Base-by-base conservation (phyloP, 2,888 invertebrate genomes). In the Pimpla rufipes region DNA sequence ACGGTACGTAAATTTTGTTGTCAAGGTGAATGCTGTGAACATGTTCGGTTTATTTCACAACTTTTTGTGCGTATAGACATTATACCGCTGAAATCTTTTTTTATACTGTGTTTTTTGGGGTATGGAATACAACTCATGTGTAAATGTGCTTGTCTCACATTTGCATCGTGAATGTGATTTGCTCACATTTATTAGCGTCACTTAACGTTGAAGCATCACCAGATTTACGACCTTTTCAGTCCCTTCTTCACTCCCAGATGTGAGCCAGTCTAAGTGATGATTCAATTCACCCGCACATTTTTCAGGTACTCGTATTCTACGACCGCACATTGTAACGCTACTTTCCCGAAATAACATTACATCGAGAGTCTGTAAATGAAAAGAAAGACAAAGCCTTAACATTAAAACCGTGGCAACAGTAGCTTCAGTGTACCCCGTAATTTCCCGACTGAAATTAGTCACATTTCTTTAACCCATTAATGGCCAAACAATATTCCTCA, bases 321-420 rank as follows among this genome's bases (percentile, higher is more conserved):
- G 83, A 37, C 40, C 59, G 66, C 70, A 79, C 82, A 70, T 79
- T 23, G 37, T 59, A 76, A 66, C 35, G 64, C 40, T 71, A 37
- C 66, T 75, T 66, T 68, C 68, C 67, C 75, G 79, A 83, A 83
- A 83, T 83, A 83, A 83, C 83, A 83, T 83, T 83, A 79, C 83
- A 59, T 71, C 64, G 64, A 64, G 13, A 37, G 50, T 1, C 35
- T 66, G 23, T 42, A 68, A 62, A 62, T 10, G 11, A 45, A 67
- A 42, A 40, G n/a, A 68, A 45, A 35, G 59, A 73, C 10, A 40
- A 62, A 23, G 45, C 45, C n/a, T 13, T 6, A 67, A n/a, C 66
- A 11, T 67, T n/a, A 59, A 23, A 59, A 76, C 57, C 76, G 55
- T 67, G 55, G 21, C 47, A 74, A 59, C 37, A 37, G 45, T 59